Evolutionary conservation across 2,113 vertebrate genomes (phyloP).

Genomic region (mouse (Mus musculus)): GRCm39 chr3:54377001-54377500

Average conservation of each 20-base stretch:
- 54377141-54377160: neutral
- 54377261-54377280: neutral
- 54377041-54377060: neutral
- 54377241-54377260: neutral
- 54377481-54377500: neutral
- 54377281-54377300: neutral
- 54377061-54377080: neutral
- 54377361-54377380: conserved; percentile 30
- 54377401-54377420: conserved; percentile 52
- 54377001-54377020: neutral
- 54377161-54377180: neutral
- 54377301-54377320: neutral
- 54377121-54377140: neutral
- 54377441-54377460: conserved; percentile 13
- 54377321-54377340: neutral
- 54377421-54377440: conserved; percentile 31
- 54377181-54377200: neutral
- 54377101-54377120: neutral
- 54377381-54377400: conserved; percentile 13
- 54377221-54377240: neutral
- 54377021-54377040: neutral
- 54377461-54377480: neutral
- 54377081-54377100: neutral
- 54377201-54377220: neutral
- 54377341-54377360: conserved; percentile 23